These are phyloP conservation scores for Crossoptilon crossoptilon DNA, from an alignment of 2,797 vertebrate genomes.

Conservation along the genomic window DNA sequence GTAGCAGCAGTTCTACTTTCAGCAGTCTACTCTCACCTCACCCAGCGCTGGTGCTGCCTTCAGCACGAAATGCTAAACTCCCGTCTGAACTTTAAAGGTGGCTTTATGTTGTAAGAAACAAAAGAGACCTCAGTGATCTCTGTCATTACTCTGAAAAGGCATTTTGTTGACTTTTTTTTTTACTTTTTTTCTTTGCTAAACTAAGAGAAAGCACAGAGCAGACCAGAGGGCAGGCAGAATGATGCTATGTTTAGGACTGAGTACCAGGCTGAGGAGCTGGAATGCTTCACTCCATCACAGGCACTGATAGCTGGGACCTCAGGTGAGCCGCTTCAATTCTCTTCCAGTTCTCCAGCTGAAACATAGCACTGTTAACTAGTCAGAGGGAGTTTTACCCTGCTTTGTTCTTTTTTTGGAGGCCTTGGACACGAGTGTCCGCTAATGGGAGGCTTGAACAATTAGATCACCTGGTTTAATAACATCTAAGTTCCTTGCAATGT, in stretches of 20 bases:
- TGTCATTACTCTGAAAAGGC: background rate
- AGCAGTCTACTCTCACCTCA: background rate
- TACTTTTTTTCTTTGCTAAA: background rate
- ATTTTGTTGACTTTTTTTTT: background rate
- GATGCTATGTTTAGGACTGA: background rate
- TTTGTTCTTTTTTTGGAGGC: background rate
- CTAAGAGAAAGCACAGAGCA: background rate
- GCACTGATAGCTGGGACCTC: background rate
- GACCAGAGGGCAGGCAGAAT: background rate
- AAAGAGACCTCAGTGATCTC: background rate
- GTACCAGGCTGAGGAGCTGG: background rate
- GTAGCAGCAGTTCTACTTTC: background rate
- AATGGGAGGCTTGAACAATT: background rate
- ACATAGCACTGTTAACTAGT: background rate
- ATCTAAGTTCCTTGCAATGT: background rate
- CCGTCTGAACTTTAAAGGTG: constrained; percentile 4
- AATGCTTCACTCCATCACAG: background rate
- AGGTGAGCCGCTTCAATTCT: background rate
- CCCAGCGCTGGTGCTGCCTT: background rate
- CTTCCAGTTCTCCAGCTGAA: background rate
- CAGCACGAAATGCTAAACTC: background rate
- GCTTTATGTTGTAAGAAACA: constrained; percentile 23
- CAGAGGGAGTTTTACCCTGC: background rate
- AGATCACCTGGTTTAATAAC: background rate
- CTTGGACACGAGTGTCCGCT: background rate